Evolutionary conservation across 2,888 invertebrate species (phyloP), one percentile per base, ranked within the genome.

Genomic region (Andrena chrysosceles): DNA sequence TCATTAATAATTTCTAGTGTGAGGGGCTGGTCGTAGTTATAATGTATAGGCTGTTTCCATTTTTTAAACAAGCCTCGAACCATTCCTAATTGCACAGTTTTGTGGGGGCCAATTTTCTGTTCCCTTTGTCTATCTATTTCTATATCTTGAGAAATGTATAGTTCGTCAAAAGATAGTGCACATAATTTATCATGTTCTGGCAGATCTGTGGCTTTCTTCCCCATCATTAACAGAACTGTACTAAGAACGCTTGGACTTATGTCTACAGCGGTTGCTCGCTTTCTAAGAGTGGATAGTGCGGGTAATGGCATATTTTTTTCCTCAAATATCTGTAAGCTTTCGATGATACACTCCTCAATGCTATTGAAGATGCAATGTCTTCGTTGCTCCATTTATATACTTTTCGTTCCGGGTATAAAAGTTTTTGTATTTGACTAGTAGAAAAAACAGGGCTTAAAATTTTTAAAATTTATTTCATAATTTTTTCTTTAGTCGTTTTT

Each of bases 221-320:
- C 2, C 35, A 35, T 35, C 42, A 42, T 3, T 42, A 42, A 42
- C 42, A 42, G 42, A 42, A 42, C 42, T 42, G 42, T 42, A 0
- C 2, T 52, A 52, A 20, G 52, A 20, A 52, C 52, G 3, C 52
- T 20, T 20, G 20, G 7, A 2, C 7, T 52, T 52, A 52, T 20
- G 52, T 52, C 52, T 52, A 20, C 52, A 20, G 52, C 52, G 52
- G 52, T 52, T 52, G 20, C 52, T 52, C 52, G 52, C 20, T 20
- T 52, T 52, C 52, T 52, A 52, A 52, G 52, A 52, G 20, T 52
- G 20, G 20, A 20, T 52, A 52, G 52, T 52, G 52, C 52, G 52
- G 52, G 52, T 52, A 29, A 29, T 29, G 29, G 29, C 52, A 52
- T 52, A 7, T 52, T 52, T 52, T 52, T 20, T 52, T 52, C 2